Percentiles rank a stretch among this genome's conserved stretches.
Conservation (phyloP, 1,140 invertebrate genomes). For the Thrips palmi region DNA sequence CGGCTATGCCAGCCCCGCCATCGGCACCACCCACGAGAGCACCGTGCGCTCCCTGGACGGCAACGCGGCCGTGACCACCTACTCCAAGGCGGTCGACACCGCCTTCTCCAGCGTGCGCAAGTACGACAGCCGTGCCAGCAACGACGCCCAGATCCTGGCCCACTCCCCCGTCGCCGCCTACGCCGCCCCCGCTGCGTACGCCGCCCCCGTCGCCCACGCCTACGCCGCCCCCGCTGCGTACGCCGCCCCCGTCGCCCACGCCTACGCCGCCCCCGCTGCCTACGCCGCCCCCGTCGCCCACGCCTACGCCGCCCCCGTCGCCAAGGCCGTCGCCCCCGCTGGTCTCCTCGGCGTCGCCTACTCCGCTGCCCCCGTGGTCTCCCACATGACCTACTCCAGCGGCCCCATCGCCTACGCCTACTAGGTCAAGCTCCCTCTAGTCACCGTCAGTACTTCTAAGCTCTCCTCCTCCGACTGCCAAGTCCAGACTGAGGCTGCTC, state of each 20-base stretch:
- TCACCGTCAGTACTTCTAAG: no score
- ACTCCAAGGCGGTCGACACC: slow-evolving; percentile 38
- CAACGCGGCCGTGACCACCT: slow-evolving; percentile 31
- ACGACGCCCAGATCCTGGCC: slow-evolving; percentile 28
- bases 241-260: slow-evolving; percentile 3
- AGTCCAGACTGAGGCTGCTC: no score
- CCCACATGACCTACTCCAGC: no score
- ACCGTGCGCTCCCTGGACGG: slow-evolving; percentile 34
- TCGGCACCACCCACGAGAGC: slow-evolving; percentile 33
- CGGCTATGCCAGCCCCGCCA: slow-evolving; percentile 21
- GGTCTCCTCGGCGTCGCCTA: slow-evolving; percentile 18
- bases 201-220: slow-evolving; percentile 13
- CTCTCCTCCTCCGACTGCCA: no score
- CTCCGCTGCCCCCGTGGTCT: slow-evolving; percentile 23
- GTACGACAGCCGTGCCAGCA: slow-evolving; percentile 35
- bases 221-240: slow-evolving; percentile 13
- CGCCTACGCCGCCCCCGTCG: slow-evolving; percentile 14
- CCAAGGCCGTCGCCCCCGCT: slow-evolving; percentile 16
- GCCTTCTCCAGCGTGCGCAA: slow-evolving; percentile 42
- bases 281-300: slow-evolving; percentile 13
- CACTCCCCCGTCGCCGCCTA: slow-evolving; percentile 13
- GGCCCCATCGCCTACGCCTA: no score
- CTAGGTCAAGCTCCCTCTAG: no score
- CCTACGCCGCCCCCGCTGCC: slow-evolving; percentile 9
- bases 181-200: slow-evolving; percentile 13